Evolutionary conservation across 1,140 invertebrate species (phyloP).

Genomic region (Cataglyphis hispanica): DNA sequence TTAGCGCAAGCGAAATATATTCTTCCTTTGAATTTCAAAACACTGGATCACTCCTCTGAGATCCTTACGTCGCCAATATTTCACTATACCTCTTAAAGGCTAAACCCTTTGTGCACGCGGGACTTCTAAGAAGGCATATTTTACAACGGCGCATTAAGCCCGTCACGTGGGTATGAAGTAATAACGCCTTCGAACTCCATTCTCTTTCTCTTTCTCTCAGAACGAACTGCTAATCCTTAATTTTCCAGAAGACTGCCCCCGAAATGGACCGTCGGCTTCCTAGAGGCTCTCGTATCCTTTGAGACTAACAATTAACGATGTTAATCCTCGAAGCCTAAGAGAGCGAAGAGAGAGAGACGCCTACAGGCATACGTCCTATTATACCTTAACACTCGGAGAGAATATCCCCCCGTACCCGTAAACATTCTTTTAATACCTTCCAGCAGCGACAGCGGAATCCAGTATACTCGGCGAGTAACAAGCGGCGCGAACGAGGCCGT

Average conservation of each 20-base stretch:
- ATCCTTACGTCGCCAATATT: slow-evolving; percentile 56
- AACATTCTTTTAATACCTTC: slow-evolving; percentile 77
- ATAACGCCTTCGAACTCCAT: slow-evolving; percentile 66
- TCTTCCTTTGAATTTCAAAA: slow-evolving; percentile 59
- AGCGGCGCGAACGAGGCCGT: slow-evolving; percentile 45
- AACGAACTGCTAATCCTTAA: slow-evolving; percentile 77
- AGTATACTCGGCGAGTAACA: slow-evolving; percentile 33
- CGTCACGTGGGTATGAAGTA: slow-evolving; percentile 48
- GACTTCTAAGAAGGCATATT: slow-evolving; percentile 60
- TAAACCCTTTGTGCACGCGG: slow-evolving; percentile 56
- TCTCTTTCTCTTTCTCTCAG: slow-evolving; percentile 16
- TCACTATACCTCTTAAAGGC: slow-evolving; percentile 55
- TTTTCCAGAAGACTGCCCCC: slow-evolving; percentile 76
- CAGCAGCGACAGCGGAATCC: slow-evolving; percentile 29
- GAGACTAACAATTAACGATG: slow-evolving; percentile 83
- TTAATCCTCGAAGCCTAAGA: slow-evolving; percentile 77
- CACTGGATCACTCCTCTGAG: slow-evolving; percentile 50
- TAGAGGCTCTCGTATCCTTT: slow-evolving; percentile 69
- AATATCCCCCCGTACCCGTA: slow-evolving; percentile 64
- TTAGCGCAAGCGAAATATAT: slow-evolving; percentile 38
- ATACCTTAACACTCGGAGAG: slow-evolving; percentile 75
- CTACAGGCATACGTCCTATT: slow-evolving; percentile 72
- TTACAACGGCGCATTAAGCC: slow-evolving; percentile 41
- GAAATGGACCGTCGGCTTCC: slow-evolving; percentile 47
- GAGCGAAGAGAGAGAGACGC: slow-evolving; percentile 24